A percentile compares a stretch with the other conserved stretches of the same genome.
These are phyloP conservation scores for Elgonia sp. DNA, from an alignment of 2,888 invertebrate genomes.

Conservation along the genomic window DNA sequence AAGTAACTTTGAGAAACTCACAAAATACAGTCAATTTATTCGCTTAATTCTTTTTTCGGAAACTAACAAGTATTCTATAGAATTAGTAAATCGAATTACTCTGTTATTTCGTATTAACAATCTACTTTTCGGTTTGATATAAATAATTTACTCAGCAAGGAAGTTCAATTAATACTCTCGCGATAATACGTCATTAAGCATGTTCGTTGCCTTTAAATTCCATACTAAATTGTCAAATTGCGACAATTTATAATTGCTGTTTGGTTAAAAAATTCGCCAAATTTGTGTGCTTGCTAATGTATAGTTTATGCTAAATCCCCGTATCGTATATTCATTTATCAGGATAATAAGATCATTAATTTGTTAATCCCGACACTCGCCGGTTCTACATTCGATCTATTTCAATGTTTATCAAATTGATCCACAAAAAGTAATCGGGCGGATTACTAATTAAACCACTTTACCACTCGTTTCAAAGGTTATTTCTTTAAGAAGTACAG, in stretches of 20 bases:
- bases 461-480: background rate
- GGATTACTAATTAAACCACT: slow-evolving; percentile 55
- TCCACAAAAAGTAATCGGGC: slow-evolving; percentile 59
- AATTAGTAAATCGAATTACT: slow-evolving; percentile 51
- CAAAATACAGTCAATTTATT: too few species aligned
- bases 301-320: slow-evolving; percentile 63
- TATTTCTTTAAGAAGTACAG: too few species aligned
- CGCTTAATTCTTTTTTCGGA: background rate
- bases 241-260: slow-evolving; percentile 57
- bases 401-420: slow-evolving; percentile 63
- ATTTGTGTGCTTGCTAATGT: slow-evolving; percentile 51
- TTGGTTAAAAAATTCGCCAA: slow-evolving; percentile 42
- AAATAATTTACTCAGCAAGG: slow-evolving; percentile 58
- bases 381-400: slow-evolving; percentile 40
- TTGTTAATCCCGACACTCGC: slow-evolving; percentile 61
- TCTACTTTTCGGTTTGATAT: slow-evolving; percentile 34
- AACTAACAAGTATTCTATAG: slow-evolving; percentile 2
- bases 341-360: slow-evolving; percentile 68
- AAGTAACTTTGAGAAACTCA: too few species aligned
- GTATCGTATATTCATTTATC: slow-evolving; percentile 67
- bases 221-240: slow-evolving; percentile 36
- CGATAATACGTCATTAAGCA: slow-evolving; percentile 58
- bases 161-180: slow-evolving; percentile 65
- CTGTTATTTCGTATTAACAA: slow-evolving; percentile 50
- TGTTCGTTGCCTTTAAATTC: slow-evolving; percentile 39